These are phyloP conservation scores for Phrynocephalus versicolor DNA, from an alignment of 2,113 vertebrate species.

Conservation along the genomic window DNA sequence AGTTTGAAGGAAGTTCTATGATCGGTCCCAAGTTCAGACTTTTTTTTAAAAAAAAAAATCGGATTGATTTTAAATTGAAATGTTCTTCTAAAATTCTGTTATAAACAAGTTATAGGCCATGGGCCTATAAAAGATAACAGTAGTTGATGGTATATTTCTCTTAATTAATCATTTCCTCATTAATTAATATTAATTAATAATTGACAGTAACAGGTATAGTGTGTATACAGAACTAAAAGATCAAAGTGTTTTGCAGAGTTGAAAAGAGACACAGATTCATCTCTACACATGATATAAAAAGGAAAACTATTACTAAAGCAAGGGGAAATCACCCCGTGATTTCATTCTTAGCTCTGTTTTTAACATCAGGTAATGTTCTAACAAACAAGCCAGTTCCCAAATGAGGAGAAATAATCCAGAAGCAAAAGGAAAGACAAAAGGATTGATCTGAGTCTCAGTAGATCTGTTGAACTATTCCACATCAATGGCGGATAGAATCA, in stretches of 20 bases:
- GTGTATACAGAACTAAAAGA: background rate
- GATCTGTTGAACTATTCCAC: too few relatives aligned
- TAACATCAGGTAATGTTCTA: too few relatives aligned
- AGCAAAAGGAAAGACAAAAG: too few relatives aligned
- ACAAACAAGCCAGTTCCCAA: too few relatives aligned
- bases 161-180: background rate
- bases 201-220: background rate
- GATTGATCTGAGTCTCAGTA: too few relatives aligned
- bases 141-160: background rate
- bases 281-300: background rate
- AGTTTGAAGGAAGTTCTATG: background rate
- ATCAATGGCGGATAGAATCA: too few relatives aligned
- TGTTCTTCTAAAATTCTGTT: background rate
- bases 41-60: background rate
- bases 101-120: background rate
- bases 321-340: background rate
- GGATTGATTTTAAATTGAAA: accelerated
- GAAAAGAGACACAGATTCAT: background rate
- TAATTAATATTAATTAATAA: background rate
- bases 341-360: background rate
- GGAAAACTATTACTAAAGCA: background rate
- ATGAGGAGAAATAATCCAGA: too few relatives aligned
- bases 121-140: background rate
- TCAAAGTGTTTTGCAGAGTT: background rate
- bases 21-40: background rate